Evolutionary conservation across 2,888 invertebrate species (phyloP).

Genomic region (Tenthredo scrophulariae): DNA sequence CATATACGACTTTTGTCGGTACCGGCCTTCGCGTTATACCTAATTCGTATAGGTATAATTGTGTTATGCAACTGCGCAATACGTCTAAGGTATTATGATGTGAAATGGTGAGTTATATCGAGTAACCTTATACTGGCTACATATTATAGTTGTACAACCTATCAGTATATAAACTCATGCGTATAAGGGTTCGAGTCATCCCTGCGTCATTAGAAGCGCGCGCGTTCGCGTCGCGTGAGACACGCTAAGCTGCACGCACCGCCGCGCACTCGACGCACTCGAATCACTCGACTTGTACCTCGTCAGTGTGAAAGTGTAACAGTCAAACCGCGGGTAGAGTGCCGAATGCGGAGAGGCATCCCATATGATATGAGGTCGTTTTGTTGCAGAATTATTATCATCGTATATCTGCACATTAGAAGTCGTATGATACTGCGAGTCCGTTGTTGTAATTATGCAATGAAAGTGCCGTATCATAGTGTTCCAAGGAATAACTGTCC

Average conservation of each 20-base stretch:
- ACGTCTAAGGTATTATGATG: neutral
- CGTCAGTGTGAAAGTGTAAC: slow-evolving; percentile 7
- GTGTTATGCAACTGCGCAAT: neutral
- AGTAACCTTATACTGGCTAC: neutral
- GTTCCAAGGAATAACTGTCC: neutral
- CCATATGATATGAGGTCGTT: neutral
- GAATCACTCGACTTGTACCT: slow-evolving; percentile 25
- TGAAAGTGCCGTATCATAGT: neutral
- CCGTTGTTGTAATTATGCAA: neutral
- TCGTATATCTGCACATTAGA: neutral
- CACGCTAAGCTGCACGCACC: slow-evolving; percentile 47
- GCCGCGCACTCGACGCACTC: slow-evolving; percentile 51
- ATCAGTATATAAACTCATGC: neutral
- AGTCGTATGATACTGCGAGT: neutral
- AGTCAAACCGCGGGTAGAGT: slow-evolving; percentile 5
- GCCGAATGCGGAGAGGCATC: neutral
- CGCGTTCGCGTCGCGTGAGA: slow-evolving; percentile 50
- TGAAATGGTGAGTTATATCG: neutral
- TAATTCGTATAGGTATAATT: too few species aligned
- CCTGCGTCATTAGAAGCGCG: slow-evolving; percentile 34
- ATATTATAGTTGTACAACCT: neutral
- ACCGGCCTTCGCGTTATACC: too few species aligned
- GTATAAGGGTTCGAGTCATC: slow-evolving; percentile 27
- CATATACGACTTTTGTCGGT: neutral
- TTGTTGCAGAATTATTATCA: neutral